Evolutionary conservation across 2,797 vertebrate genomes (phyloP), one percentile per base, ranked within the genome.

Genomic region (Diglossa cyanea): DNA sequence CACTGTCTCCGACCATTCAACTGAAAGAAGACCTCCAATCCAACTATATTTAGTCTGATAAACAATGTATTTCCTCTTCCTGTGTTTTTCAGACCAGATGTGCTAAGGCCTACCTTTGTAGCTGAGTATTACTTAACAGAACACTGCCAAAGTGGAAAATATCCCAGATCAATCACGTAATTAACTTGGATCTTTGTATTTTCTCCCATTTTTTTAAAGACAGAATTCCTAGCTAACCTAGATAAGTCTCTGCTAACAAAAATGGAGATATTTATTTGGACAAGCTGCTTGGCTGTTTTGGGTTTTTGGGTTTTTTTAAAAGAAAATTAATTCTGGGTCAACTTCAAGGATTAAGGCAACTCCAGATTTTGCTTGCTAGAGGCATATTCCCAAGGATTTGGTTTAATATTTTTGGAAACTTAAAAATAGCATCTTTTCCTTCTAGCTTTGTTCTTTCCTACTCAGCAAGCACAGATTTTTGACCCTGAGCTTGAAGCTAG

Each of bases 21-120:
- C 45, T 75, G 66, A 77, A 86, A 89, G 51, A 88, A 42, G 85
- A 90, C 2, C 4, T 81, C 82, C 79, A 81, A 60, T 72, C 70
- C 76, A 84, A 78, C 85, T 95, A 70, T 54, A 93, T 90, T 94
- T 81, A 88, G 77, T 73, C 48, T 35, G 67, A 97, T 88, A 94
- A 95, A 95, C 91, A 94, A 88, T 82, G 87, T 76, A 90, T 95
- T 97, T 94, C 91, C 79, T 94, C 86, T 92, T 91, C 95, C 93
- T 82, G 66, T 90, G 67, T 82, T 88, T 88, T 88, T 84, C 76
- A 79, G 71, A 62, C 60, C 95, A 94, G 79, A 94, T 87, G 84
- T 93, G 84, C 68, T 94, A 86, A 68, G 83, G 79, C 70, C 84
- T 95, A 63, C 33, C 63, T 86, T 19, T 87, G 58, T 74, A 93